Evolutionary conservation across 1,140 invertebrate species (phyloP).

Genomic region (Pollicipes pollicipes): DNA sequence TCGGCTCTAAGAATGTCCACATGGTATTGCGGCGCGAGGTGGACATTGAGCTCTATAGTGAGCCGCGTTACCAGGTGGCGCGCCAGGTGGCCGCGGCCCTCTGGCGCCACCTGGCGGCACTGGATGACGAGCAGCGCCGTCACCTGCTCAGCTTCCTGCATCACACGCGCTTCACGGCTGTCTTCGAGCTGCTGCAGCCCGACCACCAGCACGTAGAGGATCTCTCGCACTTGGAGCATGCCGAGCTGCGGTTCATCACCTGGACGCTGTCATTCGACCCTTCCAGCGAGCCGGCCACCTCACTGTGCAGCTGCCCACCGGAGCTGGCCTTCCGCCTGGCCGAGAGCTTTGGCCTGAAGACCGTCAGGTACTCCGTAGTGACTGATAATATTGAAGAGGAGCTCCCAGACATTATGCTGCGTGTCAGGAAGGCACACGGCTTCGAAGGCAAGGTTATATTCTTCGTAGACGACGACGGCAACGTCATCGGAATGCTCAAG

Average conservation of each 20-base stretch:
- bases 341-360: constrained; percentile 17
- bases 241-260: constrained; percentile 29
- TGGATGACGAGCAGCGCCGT: constrained; percentile 19
- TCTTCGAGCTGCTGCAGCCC: constrained; percentile 31
- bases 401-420: background rate
- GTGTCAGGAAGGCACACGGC: background rate
- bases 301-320: constrained; percentile 25
- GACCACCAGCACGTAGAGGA: constrained; percentile 32
- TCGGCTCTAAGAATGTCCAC: constrained; percentile 35
- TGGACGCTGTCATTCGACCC: constrained; percentile 23
- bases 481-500: constrained; percentile 31
- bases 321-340: constrained; percentile 22
- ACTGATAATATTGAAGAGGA: background rate
- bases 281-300: constrained; percentile 19
- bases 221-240: constrained; percentile 24
- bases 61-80: constrained; percentile 27
- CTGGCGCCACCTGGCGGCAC: constrained; percentile 16
- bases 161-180: constrained; percentile 25
- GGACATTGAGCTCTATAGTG: constrained; percentile 28
- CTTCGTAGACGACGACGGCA: constrained; percentile 26
- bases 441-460: constrained; percentile 32
- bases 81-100: constrained; percentile 23
- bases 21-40: constrained; percentile 27
- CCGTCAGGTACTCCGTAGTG: constrained; percentile 16
- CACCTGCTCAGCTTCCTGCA: constrained; percentile 19